Percentiles rank a stretch among this genome's conserved stretches.
phyloP scores from a whole-genome alignment of 2,888 invertebrate species.

The Stratiomys singularior region DNA sequence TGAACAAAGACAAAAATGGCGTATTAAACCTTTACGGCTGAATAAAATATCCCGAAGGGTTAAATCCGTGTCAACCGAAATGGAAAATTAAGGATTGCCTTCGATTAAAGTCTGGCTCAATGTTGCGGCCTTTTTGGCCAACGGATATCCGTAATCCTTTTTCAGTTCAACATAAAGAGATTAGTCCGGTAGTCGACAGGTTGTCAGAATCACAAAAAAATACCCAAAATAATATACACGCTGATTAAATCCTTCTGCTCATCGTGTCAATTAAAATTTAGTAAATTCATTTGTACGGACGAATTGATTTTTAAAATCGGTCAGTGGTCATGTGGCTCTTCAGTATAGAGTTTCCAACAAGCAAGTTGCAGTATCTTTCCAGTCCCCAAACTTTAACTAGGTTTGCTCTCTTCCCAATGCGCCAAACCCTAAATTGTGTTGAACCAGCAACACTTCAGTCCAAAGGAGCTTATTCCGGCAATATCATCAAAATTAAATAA shows the following conservation, averaged over 20 bases:
- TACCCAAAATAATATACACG: background rate
- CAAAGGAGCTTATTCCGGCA: background rate
- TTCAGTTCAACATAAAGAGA: slow-evolving; percentile 5
- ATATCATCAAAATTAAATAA: too few species aligned
- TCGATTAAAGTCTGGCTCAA: slow-evolving; percentile 40
- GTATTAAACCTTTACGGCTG: background rate
- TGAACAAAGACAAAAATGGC: background rate
- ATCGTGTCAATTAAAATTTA: background rate
- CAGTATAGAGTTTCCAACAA: too few species aligned
- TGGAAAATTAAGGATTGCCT: slow-evolving; percentile 44
- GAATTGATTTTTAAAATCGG: background rate
- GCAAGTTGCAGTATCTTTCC: too few species aligned
- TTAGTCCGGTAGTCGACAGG: slow-evolving; percentile 16
- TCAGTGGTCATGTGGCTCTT: background rate
- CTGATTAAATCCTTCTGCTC: background rate
- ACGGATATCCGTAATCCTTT: slow-evolving; percentile 24
- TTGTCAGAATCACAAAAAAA: background rate
- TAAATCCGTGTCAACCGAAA: slow-evolving; percentile 34
- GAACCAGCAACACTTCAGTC: too few species aligned
- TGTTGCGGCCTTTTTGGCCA: slow-evolving; percentile 39
- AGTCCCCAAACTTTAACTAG: too few species aligned
- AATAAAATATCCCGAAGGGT: slow-evolving; percentile 24
- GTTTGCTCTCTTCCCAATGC: too few species aligned
- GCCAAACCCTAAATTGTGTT: too few species aligned
- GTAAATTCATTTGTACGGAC: background rate